These are phyloP conservation scores for Drosophila pectinifera DNA, from an alignment of 1,140 invertebrate genomes.

Conservation along the genomic window DNA sequence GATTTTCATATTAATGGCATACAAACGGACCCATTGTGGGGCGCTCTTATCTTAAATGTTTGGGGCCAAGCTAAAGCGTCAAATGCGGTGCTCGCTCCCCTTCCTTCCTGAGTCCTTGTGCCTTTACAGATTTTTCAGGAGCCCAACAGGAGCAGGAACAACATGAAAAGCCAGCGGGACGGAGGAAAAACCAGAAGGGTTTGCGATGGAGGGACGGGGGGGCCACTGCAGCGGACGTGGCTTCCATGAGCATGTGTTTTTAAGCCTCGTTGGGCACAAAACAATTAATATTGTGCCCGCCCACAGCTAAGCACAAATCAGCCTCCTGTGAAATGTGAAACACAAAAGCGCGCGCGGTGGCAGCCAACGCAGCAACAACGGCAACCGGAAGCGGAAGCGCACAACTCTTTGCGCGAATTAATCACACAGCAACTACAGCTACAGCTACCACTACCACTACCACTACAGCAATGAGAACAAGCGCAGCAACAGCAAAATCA, in stretches of 20 bases:
- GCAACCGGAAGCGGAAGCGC: constrained; percentile 79
- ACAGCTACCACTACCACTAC: constrained; percentile 20
- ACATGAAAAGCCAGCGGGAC: constrained; percentile 42
- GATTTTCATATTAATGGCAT: constrained; percentile 82
- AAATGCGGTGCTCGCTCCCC: constrained; percentile 53
- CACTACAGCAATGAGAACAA: constrained; percentile 31
- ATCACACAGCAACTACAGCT: constrained; percentile 75
- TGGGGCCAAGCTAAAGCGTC: constrained; percentile 68
- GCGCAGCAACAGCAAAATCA: constrained; percentile 43
- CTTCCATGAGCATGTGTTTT: constrained; percentile 81
- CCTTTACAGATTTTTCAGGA: constrained; percentile 46
- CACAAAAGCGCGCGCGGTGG: constrained; percentile 62
- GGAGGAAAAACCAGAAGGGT: background rate
- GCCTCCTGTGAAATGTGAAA: constrained; percentile 80
- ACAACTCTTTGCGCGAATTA: constrained; percentile 83
- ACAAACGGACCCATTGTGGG: constrained; percentile 69
- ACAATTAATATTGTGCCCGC: constrained; percentile 79
- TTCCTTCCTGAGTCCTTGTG: constrained; percentile 32
- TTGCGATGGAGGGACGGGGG: background rate
- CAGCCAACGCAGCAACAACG: constrained; percentile 43
- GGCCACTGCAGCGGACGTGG: constrained; percentile 69
- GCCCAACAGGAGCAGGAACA: constrained; percentile 16
- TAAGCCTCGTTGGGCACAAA: constrained; percentile 81
- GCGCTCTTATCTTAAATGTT: constrained; percentile 77
- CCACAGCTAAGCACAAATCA: constrained; percentile 64